Evolutionary conservation across 1,140 invertebrate species (phyloP), one percentile per base, ranked within the genome.

Genomic region (Anadara kagoshimensis): DNA sequence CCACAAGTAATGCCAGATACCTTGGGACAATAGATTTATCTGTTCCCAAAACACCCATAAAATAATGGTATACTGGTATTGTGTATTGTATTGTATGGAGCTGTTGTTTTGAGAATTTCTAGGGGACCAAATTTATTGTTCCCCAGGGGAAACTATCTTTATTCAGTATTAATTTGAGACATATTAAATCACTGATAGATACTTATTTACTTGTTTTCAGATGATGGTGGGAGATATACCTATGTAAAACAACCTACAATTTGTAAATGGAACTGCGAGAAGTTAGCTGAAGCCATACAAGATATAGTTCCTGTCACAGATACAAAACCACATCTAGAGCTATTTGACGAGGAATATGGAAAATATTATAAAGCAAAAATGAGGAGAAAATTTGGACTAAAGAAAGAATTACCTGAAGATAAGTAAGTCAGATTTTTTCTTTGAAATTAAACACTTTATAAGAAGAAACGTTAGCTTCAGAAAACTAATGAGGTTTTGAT

Each of bases 261-360:
- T 11, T 91, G 92, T 53, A 86, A 91, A 56, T 93, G 92, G 92
- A 94, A 94, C 81, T 89, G 93, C 64, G 81, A 88, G 3, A 92
- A 92, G 79, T 86, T 94, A 51, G 91, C 91, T 8, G 90, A 91
- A 72, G 91, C 92, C n/a, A 83, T 94, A 5, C 83, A 90, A 65
- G 90, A 90, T 5, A 85, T 91, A 0, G 75, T 93, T 11, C 88
- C 80, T 11, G 69, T 81, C 18, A 64, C 73, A 5, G 69, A 73
- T 47, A 86, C 80, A 29, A 75, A 79, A 64, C 74, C 83, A 43
- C 71, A 79, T 57, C 74, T 86, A n/a, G 73, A 76, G 1, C 41
- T 84, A 4, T 87, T 83, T 80, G 81, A 86, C 72, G 79, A 83
- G 43, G 79, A 78, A 11, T 87, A 79, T 69, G 64, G 72, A 24